phyloP scores from a whole-genome alignment of 1,140 invertebrate genomes.

The Onthophagus taurus region DNA sequence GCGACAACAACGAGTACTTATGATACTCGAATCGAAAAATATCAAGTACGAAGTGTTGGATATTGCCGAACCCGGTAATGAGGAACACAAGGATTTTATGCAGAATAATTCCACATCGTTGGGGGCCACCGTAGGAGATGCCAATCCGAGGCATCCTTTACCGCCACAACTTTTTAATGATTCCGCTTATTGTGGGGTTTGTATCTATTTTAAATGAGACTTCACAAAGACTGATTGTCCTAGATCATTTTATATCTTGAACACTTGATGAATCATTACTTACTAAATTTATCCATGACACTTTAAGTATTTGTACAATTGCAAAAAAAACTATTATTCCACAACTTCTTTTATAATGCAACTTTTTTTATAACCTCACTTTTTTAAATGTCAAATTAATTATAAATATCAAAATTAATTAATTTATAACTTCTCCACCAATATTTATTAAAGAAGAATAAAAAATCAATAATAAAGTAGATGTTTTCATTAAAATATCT shows the following conservation, averaged over 20 bases:
- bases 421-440: too few relatives aligned
- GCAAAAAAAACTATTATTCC: too few relatives aligned
- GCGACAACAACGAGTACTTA: conserved; percentile 79
- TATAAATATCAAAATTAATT: too few relatives aligned
- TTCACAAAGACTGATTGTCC: too few relatives aligned
- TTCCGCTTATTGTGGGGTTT: conserved; percentile 85
- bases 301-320: neutral
- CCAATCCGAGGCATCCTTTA: conserved; percentile 46
- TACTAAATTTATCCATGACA: neutral
- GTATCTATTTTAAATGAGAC: conserved; percentile 29
- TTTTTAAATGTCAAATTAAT: too few relatives aligned
- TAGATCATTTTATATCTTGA: too few relatives aligned
- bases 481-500: too few relatives aligned
- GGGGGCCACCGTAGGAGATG: conserved; percentile 55
- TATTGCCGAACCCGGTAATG: conserved; percentile 84
- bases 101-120: conserved; percentile 74
- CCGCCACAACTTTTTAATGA: conserved; percentile 94
- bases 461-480: too few relatives aligned
- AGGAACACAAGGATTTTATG: conserved; percentile 87
- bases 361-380: too few relatives aligned
- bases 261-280: too few relatives aligned
- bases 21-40: conserved; percentile 85
- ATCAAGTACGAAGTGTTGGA: conserved; percentile 83
- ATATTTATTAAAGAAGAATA: too few relatives aligned
- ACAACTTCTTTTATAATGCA: too few relatives aligned